Base-by-base conservation (phyloP, 1,140 invertebrate genomes). In the Drosophila paulistorum region DNA sequence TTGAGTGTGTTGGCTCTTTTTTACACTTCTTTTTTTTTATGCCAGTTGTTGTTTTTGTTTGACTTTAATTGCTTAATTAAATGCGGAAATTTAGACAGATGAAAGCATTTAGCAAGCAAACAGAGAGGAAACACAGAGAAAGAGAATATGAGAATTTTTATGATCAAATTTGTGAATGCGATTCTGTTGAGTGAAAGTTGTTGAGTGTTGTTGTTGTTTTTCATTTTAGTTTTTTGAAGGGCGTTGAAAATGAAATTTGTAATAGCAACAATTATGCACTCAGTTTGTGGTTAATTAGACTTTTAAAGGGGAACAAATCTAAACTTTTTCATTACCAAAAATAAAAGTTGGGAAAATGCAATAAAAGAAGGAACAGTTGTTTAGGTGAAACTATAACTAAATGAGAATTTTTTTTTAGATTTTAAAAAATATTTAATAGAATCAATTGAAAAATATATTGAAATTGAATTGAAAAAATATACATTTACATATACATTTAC, bases 31-130 rank as follows among this genome's bases (percentile, higher is more conserved):
- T 68, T 71, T 48, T 55, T 48, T 55, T 42, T 55, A 10, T 35
- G 62, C 17, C 51, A 39, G 26, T 35, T 58, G n/a, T 37, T 37
- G 37, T 37, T 17, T 58, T 51, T 48, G 26, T 71, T 71, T 51
- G 17, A n/a, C 55, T 74, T 74, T 75, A 74, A 75, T 75, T 75
- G 42, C 71, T 62, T 51, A 75, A 75, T 75, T 74, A 75, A 74
- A 48, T 75, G 64, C 58, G 64, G 71, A 74, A 75, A 75, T 75
- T 74, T 51, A 66, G 62, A 74, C 66, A 73, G 71, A 66, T 74
- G 61, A 45, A 75, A 62, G 61, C 39, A 65, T 33, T 20, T 48
- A 48, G 68, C 35, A 37, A 37, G 35, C 35, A 37, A 10, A 39
- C 10, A 39, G 37, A 39, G 37, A 39, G 37, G 30, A 30, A 30